Base-by-base conservation (phyloP, 2,797 vertebrate genomes). In the Pyrocephalus nanus region DNA sequence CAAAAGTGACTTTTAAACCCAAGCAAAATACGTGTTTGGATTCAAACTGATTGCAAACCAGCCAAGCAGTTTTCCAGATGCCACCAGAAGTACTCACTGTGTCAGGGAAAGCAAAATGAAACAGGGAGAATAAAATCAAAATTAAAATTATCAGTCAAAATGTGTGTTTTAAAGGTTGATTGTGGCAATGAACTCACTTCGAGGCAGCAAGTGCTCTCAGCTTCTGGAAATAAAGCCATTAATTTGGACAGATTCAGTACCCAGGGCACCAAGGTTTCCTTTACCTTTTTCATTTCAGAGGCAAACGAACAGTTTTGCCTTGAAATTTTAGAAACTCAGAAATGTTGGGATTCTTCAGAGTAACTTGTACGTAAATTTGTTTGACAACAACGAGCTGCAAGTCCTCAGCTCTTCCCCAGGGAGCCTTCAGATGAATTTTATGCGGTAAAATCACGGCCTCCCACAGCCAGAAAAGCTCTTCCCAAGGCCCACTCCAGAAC, bases 161-260 rank as follows among this genome's bases (percentile, higher is more conserved):
- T 0, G 0, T 4, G 43, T 4, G 25, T 3, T 25, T 17, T 47
- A 7, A 8, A 1, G 74, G 34, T 54, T 0, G 21, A 54, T 32
- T 0, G 2, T 0, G 25, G 32, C 57, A 53, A 57, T 38, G 53
- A 25, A 10, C 7, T 34, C 27, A 0, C 4, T 9, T 11, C 64
- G 87, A 22, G 10, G 20, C 17, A 45, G 36, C 12, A 17, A 64
- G 53, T 4, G 13, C 20, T 54, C n/a, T 13, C 43, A 29, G 12
- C 43, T 36, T 27, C 58, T 8, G 11, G 22, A 30, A 29, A 7
- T 22, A 15, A 57, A 53, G 25, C 6, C 57, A 1, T 5, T 1
- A 1, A 16, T 13, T 4, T 3, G 73, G 36, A 4, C 62, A 45
- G 18, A 30, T 15, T 3, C 53, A 27, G 40, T 16, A 50, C 7